phyloP scores from a whole-genome alignment of 2,113 vertebrate species.

The Clarias magur region DNA sequence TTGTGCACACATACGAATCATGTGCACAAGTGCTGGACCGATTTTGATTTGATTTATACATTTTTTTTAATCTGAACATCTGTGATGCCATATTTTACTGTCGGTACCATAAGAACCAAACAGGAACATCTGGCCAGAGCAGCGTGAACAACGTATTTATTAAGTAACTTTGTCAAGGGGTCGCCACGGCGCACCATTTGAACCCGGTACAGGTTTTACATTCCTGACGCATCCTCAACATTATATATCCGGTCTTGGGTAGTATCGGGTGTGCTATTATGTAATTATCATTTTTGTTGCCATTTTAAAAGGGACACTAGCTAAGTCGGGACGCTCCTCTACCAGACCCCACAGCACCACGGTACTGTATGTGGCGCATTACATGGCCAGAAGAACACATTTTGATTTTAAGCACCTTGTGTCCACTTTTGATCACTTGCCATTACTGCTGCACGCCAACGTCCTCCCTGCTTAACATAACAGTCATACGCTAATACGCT shows the following conservation, averaged over 20 bases:
- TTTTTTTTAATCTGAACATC: neutral
- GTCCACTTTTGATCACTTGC: neutral
- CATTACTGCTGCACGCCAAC: neutral
- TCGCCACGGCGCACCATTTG: too few species aligned
- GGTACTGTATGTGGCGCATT: neutral
- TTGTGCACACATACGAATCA: neutral
- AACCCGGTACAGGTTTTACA: too few species aligned
- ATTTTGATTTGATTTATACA: neutral
- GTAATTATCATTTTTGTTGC: neutral
- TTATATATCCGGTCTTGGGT: too few species aligned
- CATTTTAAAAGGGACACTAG: neutral
- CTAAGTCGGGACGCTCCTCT: neutral
- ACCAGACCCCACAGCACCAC: neutral
- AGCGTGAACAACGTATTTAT: neutral
- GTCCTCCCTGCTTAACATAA: too few species aligned
- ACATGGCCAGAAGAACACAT: neutral
- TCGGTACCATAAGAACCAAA: neutral
- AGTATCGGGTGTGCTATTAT: too few species aligned
- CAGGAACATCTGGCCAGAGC: neutral
- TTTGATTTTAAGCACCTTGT: neutral
- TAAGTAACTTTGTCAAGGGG: neutral
- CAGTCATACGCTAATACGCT: neutral
- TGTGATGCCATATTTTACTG: neutral
- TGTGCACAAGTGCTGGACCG: constrained; percentile 15
- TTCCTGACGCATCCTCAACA: too few species aligned